phyloP scores from a whole-genome alignment of 2,113 vertebrate species.

The Polypterus bichir region DNA sequence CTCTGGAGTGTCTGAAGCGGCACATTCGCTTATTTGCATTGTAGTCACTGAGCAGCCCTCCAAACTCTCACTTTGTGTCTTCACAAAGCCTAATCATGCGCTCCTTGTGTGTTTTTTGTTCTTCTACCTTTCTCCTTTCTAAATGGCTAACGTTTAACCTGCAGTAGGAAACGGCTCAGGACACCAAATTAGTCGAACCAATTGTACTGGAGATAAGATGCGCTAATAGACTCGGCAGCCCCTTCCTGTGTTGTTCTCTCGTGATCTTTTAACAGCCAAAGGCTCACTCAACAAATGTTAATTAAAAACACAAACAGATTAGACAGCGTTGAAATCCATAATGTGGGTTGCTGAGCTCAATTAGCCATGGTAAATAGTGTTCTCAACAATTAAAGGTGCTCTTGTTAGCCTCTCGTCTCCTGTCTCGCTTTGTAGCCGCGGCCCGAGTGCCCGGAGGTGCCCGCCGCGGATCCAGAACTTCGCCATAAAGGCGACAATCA shows the following conservation, averaged over 20 bases:
- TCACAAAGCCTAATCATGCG: no score
- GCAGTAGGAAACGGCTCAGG: not conserved
- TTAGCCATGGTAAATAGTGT: constrained; percentile 22
- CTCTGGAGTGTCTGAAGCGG: not conserved
- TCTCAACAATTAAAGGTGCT: constrained; percentile 18
- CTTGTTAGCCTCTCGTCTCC: no score
- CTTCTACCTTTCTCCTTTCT: no score
- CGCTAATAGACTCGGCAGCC: constrained; percentile 1
- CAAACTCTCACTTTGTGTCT: no score
- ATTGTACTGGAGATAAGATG: not conserved
- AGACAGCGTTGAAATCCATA: constrained; percentile 8
- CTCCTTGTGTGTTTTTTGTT: no score
- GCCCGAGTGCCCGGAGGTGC: no score
- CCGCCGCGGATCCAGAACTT: no score
- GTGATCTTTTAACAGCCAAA: not conserved
- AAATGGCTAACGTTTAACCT: no score
- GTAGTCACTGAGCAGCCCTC: no score
- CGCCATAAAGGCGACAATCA: no score
- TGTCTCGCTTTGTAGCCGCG: no score
- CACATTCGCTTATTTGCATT: no score
- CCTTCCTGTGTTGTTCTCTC: constrained; percentile 1
- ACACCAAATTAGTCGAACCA: not conserved
- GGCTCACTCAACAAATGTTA: constrained; percentile 14
- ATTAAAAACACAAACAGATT: constrained; percentile 12
- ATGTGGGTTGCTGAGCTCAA: constrained; percentile 17